Evolutionary conservation across 2,797 vertebrate species (phyloP).

Genomic region (Luscinia luscinia): DNA sequence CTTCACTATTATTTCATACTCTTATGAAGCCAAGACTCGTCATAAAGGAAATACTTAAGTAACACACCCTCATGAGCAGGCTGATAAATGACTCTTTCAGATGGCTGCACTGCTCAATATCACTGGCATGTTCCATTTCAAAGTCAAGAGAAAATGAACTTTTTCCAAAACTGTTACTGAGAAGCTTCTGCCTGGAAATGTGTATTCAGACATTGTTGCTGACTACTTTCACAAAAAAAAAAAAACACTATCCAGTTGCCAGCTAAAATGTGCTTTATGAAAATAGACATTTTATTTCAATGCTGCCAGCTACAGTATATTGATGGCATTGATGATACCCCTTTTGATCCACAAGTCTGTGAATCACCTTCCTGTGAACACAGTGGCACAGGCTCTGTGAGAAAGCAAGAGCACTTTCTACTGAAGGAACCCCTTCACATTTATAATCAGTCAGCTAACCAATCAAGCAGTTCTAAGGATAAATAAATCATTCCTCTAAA

Average conservation of each 20-base stretch:
- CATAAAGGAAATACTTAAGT: neutral
- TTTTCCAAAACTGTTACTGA: slow-evolving; percentile 10
- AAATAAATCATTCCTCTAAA: neutral
- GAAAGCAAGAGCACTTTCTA: neutral
- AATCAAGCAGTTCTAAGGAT: neutral
- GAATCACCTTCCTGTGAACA: neutral
- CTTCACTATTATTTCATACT: neutral
- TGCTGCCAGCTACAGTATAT: neutral
- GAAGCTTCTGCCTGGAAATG: neutral
- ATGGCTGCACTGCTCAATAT: neutral
- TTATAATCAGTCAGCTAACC: neutral
- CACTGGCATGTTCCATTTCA: neutral
- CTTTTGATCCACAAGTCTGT: neutral
- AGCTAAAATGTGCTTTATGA: slow-evolving; percentile 7
- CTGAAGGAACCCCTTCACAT: neutral
- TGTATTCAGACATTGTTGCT: neutral
- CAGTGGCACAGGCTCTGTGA: neutral
- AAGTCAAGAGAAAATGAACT: slow-evolving; percentile 27
- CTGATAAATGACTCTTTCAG: neutral
- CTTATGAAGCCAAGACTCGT: neutral
- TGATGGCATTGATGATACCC: neutral
- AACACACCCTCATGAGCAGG: neutral
- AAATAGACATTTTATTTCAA: slow-evolving; percentile 36
- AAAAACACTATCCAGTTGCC: neutral
- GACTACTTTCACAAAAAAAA: neutral